Conservation (phyloP, 2,797 vertebrate species). For the Borostomias antarcticus region DNA sequence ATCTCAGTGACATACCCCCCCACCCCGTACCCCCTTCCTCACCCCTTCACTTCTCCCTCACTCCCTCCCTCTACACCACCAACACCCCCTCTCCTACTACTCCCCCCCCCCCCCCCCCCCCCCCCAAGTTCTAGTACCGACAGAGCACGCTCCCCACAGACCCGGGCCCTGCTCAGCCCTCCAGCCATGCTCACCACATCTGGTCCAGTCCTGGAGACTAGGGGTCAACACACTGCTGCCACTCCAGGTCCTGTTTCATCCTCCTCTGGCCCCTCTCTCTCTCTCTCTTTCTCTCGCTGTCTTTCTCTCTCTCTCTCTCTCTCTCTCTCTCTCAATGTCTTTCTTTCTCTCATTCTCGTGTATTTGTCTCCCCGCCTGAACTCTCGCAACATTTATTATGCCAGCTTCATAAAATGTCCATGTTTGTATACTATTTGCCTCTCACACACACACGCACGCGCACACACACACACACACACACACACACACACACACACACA, state of each 20-base stretch:
- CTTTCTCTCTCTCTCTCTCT: neutral
- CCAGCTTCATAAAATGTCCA: no score
- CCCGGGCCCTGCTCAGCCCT: constrained; percentile 4
- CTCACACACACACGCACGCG: no score
- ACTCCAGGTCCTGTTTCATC: neutral
- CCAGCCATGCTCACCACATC: constrained; percentile 38
- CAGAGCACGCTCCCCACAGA: neutral
- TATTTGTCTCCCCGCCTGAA: neutral
- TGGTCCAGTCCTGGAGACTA: constrained; percentile 35
- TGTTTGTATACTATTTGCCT: no score
- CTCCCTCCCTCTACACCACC: constrained; percentile 7
- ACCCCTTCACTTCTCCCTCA: neutral
- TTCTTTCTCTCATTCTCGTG: neutral
- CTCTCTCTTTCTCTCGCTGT: neutral
- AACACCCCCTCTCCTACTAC: neutral
- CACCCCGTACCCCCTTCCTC: neutral
- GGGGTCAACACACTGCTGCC: constrained; percentile 1
- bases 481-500: no score
- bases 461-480: no score
- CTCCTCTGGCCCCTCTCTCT: constrained; percentile 5
- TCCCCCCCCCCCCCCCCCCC: constrained; percentile 8
- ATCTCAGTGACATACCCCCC: constrained; percentile 45
- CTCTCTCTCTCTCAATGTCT: neutral
- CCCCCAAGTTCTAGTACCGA: neutral
- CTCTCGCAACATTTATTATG: no score